phyloP scores from a whole-genome alignment of 2,797 vertebrate genomes.

The Trachops cirrhosus region DNA sequence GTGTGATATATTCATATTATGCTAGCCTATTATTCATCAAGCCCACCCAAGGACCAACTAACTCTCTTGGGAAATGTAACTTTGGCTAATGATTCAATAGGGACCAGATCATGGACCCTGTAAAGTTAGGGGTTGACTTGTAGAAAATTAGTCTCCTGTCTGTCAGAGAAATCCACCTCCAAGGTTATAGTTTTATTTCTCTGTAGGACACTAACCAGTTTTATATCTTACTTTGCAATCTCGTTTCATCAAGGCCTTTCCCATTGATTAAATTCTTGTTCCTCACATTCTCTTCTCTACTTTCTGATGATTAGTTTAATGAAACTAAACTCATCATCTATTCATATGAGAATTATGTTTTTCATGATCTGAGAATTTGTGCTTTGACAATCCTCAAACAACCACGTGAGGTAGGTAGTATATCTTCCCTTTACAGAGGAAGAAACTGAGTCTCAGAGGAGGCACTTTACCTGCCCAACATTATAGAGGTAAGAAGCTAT shows the following conservation, averaged over 20 bases:
- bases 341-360: not conserved
- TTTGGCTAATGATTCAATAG: not conserved
- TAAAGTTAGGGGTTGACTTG: not conserved
- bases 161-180: not conserved
- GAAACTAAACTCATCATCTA: not conserved
- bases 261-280: not conserved
- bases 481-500: not conserved
- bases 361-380: not conserved
- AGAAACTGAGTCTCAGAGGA: slow-evolving; percentile 13
- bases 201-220: not conserved
- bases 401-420: slow-evolving; percentile 51
- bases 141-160: slow-evolving; percentile 24
- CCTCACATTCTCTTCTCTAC: not conserved
- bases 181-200: not conserved
- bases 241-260: not conserved
- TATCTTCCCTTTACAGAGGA: slow-evolving; percentile 30
- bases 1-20: not conserved
- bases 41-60: not conserved
- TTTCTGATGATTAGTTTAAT: not conserved
- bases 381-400: slow-evolving; percentile 8
- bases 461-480: not conserved
- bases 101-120: not conserved
- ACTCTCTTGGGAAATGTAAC: not conserved
- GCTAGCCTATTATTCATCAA: not conserved
- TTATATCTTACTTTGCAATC: not conserved